Evolutionary conservation across 2,888 invertebrate species (phyloP).

Genomic region (Oscheius sp.): DNA sequence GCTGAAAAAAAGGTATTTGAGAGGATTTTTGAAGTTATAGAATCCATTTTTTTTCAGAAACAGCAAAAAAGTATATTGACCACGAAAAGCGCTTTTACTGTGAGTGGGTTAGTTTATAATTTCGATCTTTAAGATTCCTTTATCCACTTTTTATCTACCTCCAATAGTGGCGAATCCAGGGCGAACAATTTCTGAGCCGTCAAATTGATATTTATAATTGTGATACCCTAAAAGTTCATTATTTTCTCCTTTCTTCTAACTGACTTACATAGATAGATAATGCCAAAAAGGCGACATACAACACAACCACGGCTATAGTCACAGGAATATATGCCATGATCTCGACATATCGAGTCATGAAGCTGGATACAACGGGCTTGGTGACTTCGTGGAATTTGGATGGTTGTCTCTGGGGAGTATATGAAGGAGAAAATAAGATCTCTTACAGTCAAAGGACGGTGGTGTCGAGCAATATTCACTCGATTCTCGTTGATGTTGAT

Average conservation of each 20-base stretch:
- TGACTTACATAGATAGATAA: slow-evolving; percentile 59
- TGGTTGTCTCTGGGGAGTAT: slow-evolving; percentile 54
- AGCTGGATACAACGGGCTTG: slow-evolving; percentile 61
- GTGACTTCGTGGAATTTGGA: slow-evolving; percentile 69
- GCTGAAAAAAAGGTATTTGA: slow-evolving; percentile 25
- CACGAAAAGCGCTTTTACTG: too few species aligned
- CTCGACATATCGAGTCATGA: slow-evolving; percentile 52
- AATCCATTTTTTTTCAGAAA: background rate
- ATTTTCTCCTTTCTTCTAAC: background rate
- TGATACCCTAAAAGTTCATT: slow-evolving; percentile 57
- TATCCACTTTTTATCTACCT: too few species aligned
- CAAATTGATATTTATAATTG: slow-evolving; percentile 65
- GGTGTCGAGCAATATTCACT: slow-evolving; percentile 52
- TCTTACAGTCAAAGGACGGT: slow-evolving; percentile 41
- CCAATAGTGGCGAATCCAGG: slow-evolving; percentile 61
- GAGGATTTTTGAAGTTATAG: background rate
- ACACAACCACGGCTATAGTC: slow-evolving; percentile 53
- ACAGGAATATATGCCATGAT: slow-evolving; percentile 55
- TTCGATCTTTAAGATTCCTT: too few species aligned
- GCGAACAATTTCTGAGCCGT: slow-evolving; percentile 66
- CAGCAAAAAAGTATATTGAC: too few species aligned
- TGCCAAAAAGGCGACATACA: slow-evolving; percentile 61
- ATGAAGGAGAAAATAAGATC: background rate
- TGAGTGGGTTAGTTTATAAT: background rate
- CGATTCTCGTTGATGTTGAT: slow-evolving; percentile 50